Evolutionary conservation across 2,113 vertebrate species (phyloP).

Genomic region (Eretmochelys imbricata): DNA sequence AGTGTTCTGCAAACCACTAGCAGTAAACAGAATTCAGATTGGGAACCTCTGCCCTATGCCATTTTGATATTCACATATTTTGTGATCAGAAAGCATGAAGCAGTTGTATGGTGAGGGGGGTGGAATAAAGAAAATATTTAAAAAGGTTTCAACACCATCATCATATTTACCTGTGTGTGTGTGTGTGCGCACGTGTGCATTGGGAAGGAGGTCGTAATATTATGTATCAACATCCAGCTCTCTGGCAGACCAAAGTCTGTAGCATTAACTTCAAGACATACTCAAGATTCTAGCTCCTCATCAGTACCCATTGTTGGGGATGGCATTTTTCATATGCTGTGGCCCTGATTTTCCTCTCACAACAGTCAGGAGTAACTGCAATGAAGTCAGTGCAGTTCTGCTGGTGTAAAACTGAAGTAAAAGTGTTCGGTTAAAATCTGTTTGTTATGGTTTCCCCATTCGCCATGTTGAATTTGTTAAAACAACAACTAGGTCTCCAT

Average conservation of each 20-base stretch:
- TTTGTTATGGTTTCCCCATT: too few species aligned
- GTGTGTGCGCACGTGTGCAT: too few species aligned
- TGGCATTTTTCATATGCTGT: background rate
- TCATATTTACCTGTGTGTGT: rapidly evolving
- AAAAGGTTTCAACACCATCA: background rate
- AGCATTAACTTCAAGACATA: background rate
- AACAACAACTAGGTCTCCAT: too few species aligned
- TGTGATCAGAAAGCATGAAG: background rate
- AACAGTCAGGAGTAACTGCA: background rate
- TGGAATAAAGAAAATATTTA: background rate
- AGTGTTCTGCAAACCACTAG: rapidly evolving
- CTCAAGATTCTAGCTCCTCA: background rate
- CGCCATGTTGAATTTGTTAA: too few species aligned
- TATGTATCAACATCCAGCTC: too few species aligned
- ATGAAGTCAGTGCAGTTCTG: background rate
- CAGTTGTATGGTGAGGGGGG: background rate
- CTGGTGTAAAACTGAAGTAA: background rate
- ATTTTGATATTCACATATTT: background rate
- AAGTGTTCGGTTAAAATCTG: too few species aligned
- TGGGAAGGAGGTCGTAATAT: background rate
- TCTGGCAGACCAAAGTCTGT: background rate
- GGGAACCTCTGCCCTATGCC: background rate
- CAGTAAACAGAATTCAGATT: rapidly evolving
- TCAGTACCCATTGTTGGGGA: background rate
- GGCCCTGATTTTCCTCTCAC: background rate